Percentiles rank a stretch among this genome's conserved stretches.
phyloP scores from a whole-genome alignment of 2,888 invertebrate species.

The Venustoraphidia nigricollis region DNA sequence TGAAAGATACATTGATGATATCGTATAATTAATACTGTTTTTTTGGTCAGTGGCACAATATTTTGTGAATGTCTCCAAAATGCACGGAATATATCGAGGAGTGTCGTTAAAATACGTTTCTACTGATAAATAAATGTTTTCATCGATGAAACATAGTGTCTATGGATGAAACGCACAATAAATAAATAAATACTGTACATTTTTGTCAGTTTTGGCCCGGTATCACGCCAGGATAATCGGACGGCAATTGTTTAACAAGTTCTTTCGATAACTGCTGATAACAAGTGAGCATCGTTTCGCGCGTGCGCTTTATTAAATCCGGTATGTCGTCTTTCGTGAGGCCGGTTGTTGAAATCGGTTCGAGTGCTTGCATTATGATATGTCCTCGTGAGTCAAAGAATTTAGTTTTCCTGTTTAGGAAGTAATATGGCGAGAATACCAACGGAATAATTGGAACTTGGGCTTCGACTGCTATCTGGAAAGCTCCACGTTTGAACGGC shows the following conservation, averaged over 20 bases:
- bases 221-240: neutral
- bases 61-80: no score
- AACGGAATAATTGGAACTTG: conserved; percentile 79
- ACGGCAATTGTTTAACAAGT: neutral
- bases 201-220: neutral
- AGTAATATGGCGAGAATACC: conserved; percentile 71
- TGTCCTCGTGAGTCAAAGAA: conserved; percentile 31
- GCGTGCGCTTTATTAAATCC: neutral
- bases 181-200: neutral
- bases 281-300: neutral
- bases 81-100: no score
- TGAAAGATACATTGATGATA: no score
- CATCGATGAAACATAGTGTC: no score
- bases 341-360: neutral
- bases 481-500: conserved; percentile 92
- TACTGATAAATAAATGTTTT: no score
- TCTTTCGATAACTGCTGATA: neutral
- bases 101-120: no score
- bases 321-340: neutral
- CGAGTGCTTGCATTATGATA: neutral
- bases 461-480: conserved; percentile 77
- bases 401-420: conserved; percentile 44
- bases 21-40: no score
- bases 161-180: no score
- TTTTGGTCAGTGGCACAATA: no score